These are phyloP conservation scores for Phenganax subtilis DNA, from an alignment of 92 coral and sea anemone genomes.

Conservation along the genomic window DNA sequence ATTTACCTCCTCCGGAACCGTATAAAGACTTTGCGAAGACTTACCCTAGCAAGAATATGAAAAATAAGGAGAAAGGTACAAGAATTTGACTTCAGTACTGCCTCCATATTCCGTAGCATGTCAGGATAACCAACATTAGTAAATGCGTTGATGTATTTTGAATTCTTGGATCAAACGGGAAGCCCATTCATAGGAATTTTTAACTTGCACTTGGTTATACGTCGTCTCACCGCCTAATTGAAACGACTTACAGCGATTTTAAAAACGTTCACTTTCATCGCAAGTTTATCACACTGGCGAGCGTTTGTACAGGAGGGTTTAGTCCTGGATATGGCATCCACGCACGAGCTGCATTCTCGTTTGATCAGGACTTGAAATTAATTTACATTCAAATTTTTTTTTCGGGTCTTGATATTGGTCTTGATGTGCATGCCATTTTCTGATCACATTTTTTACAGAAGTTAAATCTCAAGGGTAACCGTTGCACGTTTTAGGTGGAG, in stretches of 20 bases:
- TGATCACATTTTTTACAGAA: neutral
- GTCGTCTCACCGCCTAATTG: too few relatives aligned
- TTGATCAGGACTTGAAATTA: too few relatives aligned
- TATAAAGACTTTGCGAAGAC: conserved; percentile 74
- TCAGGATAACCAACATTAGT: neutral
- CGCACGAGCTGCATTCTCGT: too few relatives aligned
- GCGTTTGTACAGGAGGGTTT: too few relatives aligned
- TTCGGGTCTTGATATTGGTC: too few relatives aligned
- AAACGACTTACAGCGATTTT: too few relatives aligned
- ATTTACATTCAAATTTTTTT: too few relatives aligned
- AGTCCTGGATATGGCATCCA: too few relatives aligned
- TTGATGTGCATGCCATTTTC: neutral
- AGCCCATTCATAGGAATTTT: neutral
- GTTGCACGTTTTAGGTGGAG: conserved; percentile 1
- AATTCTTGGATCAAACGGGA: neutral
- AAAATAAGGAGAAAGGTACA: conserved; percentile 32
- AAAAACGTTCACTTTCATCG: too few relatives aligned
- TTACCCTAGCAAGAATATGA: conserved; percentile 79
- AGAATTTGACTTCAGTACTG: neutral
- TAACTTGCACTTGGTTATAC: neutral
- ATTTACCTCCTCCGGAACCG: conserved; percentile 89
- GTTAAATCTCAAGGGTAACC: neutral
- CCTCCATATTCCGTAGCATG: neutral
- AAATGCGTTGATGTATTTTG: too few relatives aligned
- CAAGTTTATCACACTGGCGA: too few relatives aligned